A percentile compares a stretch with the other conserved stretches of the same genome.
Conservation (phyloP, 2,888 invertebrate genomes). For the Lamellibrachia satsuma region DNA sequence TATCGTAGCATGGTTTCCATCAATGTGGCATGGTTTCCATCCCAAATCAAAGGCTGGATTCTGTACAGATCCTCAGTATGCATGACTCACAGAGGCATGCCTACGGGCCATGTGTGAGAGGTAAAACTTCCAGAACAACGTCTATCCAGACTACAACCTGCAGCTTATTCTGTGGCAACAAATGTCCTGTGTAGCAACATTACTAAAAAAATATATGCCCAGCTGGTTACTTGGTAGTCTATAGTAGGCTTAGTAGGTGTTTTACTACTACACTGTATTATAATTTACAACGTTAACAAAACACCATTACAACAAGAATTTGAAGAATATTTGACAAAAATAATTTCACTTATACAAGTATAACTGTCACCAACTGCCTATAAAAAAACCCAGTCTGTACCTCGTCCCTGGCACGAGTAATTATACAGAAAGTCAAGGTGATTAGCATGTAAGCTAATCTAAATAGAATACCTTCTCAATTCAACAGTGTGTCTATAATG, state of each 20-base stretch:
- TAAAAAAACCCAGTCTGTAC: not conserved
- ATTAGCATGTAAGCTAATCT: not conserved
- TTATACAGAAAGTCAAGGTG: not conserved
- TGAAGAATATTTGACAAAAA: not conserved
- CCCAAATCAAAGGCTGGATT: not conserved
- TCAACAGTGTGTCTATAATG: not conserved
- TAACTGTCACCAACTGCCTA: not conserved
- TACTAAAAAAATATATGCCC: not conserved
- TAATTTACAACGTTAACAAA: not conserved
- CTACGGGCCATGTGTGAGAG: not conserved
- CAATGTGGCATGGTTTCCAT: not conserved
- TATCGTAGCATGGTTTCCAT: not conserved
- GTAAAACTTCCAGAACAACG: not conserved
- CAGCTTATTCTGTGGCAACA: not conserved
- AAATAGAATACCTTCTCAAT: constrained; percentile 17
- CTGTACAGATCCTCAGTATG: not conserved
- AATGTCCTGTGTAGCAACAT: not conserved
- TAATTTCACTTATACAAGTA: not conserved
- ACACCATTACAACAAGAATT: not conserved
- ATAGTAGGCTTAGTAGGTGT: not conserved
- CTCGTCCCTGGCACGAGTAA: not conserved
- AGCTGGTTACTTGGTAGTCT: not conserved
- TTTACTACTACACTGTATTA: not conserved
- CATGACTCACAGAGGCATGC: not conserved
- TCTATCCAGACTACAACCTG: not conserved